Evolutionary conservation across 2,888 invertebrate genomes (phyloP), one percentile per base, ranked within the genome.

Genomic region (Mimumesa dahlbomi): DNA sequence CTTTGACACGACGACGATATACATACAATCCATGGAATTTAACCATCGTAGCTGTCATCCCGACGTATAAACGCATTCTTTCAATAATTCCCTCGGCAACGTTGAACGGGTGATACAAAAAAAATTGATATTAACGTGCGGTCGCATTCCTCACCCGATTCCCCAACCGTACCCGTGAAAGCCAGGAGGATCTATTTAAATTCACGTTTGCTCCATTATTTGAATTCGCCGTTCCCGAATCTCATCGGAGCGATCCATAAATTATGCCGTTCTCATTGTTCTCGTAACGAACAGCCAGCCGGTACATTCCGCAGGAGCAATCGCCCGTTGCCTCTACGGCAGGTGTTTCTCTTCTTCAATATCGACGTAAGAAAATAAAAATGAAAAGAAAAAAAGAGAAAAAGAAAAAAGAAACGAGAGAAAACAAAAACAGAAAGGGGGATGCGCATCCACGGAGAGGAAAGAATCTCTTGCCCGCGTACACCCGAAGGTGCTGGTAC

Each of bases 321-420:
- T 50, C 36, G 59, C 54, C 52, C 50, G 16, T 57, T 49, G 43
- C 45, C 36, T 36, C 63, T 14, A 6, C 56, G 57, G 63, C 77
- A 79, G 79, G 75, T 81, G 79, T 70, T 79, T 43, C 65, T 49
- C 70, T 38, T 49, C 65, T 36, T 62, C 69, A 54, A 61, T 64
- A 63, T 65, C 70, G 79, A 68, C 57, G 48, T 7, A 36, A 29
- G n/a, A 14, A 54, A 22, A 18, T 11, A 53, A 18, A 7, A 19
- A 43, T n/a, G n/a, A n/a, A n/a, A n/a, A n/a, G n/a, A n/a, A n/a
- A n/a, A n/a, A n/a, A n/a, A n/a, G n/a, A n/a, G n/a, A n/a, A n/a
- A n/a, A n/a, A n/a, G n/a, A n/a, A n/a, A n/a, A n/a, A n/a, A n/a
- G n/a, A n/a, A n/a, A n/a, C n/a, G n/a, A n/a, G n/a, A n/a, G n/a